Conservation (phyloP, 2,888 invertebrate genomes). For the Glyphotaelius pellucidus region DNA sequence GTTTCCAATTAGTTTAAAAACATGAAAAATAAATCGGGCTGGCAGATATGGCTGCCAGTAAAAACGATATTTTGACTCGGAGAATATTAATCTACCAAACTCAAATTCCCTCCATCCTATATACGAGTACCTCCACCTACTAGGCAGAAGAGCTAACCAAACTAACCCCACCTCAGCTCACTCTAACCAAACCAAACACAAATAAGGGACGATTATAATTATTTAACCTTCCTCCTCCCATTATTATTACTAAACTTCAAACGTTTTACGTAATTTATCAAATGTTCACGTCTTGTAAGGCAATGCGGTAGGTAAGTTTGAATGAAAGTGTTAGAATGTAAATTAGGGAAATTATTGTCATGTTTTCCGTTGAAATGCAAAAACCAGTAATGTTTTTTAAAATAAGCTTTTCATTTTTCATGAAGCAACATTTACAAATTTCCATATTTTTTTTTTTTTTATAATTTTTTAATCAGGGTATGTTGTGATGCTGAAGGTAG, state of each 20-base stretch:
- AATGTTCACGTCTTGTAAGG: neutral
- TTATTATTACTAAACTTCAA: neutral
- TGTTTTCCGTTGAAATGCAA: no score
- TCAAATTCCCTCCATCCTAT: neutral
- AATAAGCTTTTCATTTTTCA: no score
- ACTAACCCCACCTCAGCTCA: neutral
- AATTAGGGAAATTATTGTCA: no score
- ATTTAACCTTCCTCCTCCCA: neutral
- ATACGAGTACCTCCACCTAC: neutral
- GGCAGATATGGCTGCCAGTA: neutral
- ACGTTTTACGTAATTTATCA: neutral
- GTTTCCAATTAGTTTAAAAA: neutral
- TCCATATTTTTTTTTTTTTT: no score
- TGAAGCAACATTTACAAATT: no score
- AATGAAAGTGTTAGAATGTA: no score
- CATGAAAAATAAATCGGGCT: neutral
- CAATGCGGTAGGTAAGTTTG: no score
- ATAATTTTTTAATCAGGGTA: no score
- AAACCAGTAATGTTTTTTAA: no score
- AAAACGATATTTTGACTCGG: neutral
- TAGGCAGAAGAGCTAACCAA: neutral
- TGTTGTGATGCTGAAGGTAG: no score
- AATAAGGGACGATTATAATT: neutral
- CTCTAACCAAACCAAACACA: neutral
- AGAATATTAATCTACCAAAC: neutral